A percentile compares a stretch with the other conserved stretches of the same genome.
These are phyloP conservation scores for Caranx ignobilis DNA, from an alignment of 2,113 vertebrate species.

Conservation along the genomic window DNA sequence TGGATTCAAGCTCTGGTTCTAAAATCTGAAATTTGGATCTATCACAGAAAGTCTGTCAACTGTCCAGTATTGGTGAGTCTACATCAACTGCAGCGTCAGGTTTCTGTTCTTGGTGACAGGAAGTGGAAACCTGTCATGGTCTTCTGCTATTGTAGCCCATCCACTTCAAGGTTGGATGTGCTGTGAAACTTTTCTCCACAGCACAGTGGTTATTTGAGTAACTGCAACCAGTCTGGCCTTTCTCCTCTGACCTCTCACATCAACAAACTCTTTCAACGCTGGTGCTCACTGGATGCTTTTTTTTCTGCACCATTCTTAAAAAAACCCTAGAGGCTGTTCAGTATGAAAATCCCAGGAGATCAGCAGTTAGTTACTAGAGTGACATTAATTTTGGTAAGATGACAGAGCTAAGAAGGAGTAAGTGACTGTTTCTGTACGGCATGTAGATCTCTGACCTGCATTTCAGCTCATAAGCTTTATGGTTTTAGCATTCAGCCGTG, in stretches of 20 bases:
- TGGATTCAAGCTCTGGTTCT: not conserved
- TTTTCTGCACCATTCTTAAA: not conserved
- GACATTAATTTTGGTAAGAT: conserved; percentile 40
- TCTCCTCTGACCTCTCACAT: not conserved
- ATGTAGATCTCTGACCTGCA: not conserved
- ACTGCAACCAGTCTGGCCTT: not conserved
- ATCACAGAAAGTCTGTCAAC: not conserved
- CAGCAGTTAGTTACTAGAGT: conserved; percentile 10
- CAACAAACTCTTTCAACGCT: not conserved
- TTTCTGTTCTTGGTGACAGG: no score
- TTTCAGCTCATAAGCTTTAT: conserved; percentile 7
- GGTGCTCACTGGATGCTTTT: not conserved
- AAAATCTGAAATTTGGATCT: not conserved
- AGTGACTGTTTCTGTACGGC: conserved; percentile 3
- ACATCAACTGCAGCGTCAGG: no score
- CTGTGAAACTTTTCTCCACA: not conserved
- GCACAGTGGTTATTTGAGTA: not conserved
- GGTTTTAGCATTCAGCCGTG: not conserved
- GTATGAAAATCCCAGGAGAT: not conserved
- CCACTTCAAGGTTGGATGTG: not conserved
- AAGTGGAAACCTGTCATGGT: no score
- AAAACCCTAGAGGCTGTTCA: not conserved
- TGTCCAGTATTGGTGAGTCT: no score
- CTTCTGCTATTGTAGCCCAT: not conserved
- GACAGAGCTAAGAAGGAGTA: conserved; percentile 24